A percentile compares a stretch with the other conserved stretches of the same genome.
phyloP scores from a whole-genome alignment of 1,140 invertebrate genomes.

The Melitaea cinxia region DNA sequence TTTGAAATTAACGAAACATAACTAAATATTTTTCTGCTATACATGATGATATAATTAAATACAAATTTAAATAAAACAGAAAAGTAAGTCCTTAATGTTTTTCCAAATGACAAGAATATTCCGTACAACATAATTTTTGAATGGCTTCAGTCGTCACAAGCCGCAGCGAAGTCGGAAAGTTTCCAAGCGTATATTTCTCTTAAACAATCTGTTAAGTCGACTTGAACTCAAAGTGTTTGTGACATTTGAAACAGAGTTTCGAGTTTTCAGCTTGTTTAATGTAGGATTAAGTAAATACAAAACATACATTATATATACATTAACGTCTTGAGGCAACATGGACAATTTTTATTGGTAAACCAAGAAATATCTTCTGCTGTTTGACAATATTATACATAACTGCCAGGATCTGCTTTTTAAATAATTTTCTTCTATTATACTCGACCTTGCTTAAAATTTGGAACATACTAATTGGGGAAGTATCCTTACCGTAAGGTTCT shows the following conservation, averaged over 20 bases:
- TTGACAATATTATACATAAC: too few species aligned
- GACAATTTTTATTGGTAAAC: too few species aligned
- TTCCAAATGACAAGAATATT: neutral
- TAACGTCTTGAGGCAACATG: too few species aligned
- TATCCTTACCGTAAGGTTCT: too few species aligned
- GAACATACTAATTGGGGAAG: too few species aligned
- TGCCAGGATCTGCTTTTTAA: too few species aligned
- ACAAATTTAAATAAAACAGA: neutral
- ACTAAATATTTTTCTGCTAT: too few species aligned
- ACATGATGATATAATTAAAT: neutral
- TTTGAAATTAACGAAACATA: too few species aligned
- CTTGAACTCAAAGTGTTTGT: slow-evolving; percentile 26
- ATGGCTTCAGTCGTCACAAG: neutral
- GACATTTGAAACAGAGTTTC: slow-evolving; percentile 23
- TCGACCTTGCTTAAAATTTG: too few species aligned
- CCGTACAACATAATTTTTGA: neutral
- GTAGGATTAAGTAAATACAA: neutral
- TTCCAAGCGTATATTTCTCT: slow-evolving; percentile 19
- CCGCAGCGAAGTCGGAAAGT: slow-evolving; percentile 1
- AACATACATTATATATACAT: neutral
- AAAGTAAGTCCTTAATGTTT: neutral
- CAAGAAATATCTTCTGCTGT: too few species aligned
- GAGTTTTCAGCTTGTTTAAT: neutral
- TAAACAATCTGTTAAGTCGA: slow-evolving; percentile 21
- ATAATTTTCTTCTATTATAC: too few species aligned